Base-by-base conservation (phyloP, 2,797 vertebrate species). In the Spea hammondii region DNA sequence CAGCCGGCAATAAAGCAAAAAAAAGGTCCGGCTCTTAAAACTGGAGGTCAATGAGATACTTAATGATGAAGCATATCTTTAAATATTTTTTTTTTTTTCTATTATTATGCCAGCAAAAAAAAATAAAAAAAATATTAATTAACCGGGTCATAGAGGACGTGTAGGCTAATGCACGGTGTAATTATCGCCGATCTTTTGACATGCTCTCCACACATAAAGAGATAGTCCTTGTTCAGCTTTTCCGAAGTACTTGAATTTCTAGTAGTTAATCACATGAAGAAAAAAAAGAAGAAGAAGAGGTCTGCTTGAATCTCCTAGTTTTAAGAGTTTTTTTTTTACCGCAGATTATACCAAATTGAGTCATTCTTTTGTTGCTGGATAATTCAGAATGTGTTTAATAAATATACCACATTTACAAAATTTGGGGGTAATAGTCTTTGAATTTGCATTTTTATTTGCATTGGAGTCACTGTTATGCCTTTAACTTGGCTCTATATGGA, bases 71-170 rank as follows among this genome's bases (percentile, higher is more conserved):
- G 85, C 85, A 44, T 89, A 91, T 89, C 88, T 88, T 91, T 89
- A 91, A 91, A 92, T 92, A 90, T 91, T 91, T 92, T 90, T 89
- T 17, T 17, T 32, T 32, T 32, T 89, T 89, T 87, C 85, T 91
- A 91, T 92, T 92, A 92, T 93, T 91, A 91, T 91, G 82, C 88
- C 82, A 86, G 92, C 88, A 91, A 92, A 91, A 92, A 92, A 91
- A 92, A 92, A 32, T 1, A 32, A 32, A 32, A 32, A 32, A 32
- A 32, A 32, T 17, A 92, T 92, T 92, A 93, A 93, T 93, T 92
- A 92, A 91, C 85, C 89, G 89, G 90, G 91, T 91, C 90, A 90
- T 83, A 74, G 73, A 87, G 91, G 90, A 84, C 87, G 84, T 68
- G 87, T 85, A 91, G 90, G 90, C 88, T 93, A 93, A 93, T 92